These are phyloP conservation scores for Latheticus oryzae DNA, from an alignment of 2,888 invertebrate species.

Conservation along the genomic window DNA sequence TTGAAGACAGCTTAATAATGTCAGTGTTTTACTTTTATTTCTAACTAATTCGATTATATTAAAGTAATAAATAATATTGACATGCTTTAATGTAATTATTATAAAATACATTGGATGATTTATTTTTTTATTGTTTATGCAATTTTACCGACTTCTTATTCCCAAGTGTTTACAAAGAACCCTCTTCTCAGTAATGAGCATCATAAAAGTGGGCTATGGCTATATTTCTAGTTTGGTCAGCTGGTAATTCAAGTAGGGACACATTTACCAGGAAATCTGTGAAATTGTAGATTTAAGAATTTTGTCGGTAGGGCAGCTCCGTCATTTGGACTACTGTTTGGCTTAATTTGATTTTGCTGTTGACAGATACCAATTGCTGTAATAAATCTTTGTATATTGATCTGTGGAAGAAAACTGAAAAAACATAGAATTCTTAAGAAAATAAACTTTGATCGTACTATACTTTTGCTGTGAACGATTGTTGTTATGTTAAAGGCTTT, in stretches of 20 bases:
- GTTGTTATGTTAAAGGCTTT: constrained; percentile 5
- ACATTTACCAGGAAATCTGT: constrained; percentile 33
- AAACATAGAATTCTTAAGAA: constrained; percentile 16
- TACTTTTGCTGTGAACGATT: constrained; percentile 11
- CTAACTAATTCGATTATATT: too few species aligned
- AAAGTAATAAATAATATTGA: too few species aligned
- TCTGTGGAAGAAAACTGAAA: constrained; percentile 8
- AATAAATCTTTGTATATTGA: constrained; percentile 21
- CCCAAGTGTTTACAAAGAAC: constrained; percentile 58
- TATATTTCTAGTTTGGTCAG: constrained; percentile 46
- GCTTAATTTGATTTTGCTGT: constrained; percentile 21
- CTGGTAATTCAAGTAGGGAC: constrained; percentile 43
- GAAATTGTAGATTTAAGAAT: constrained; percentile 26
- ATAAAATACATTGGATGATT: too few species aligned
- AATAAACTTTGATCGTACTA: constrained; percentile 23
- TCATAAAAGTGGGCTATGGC: constrained; percentile 40
- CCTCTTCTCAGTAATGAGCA: constrained; percentile 47
- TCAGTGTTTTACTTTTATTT: constrained; percentile 51
- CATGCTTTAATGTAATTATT: too few species aligned
- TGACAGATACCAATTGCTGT: constrained; percentile 24
- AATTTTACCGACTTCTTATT: too few species aligned
- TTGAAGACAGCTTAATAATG: constrained; percentile 34
- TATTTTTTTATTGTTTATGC: too few species aligned
- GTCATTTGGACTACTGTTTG: constrained; percentile 29
- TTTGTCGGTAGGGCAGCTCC: constrained; percentile 21